Percentiles rank a stretch among this genome's conserved stretches.
Evolutionary conservation across 2,113 vertebrate genomes (phyloP).

Genomic region (Leptosomus discolor): DNA sequence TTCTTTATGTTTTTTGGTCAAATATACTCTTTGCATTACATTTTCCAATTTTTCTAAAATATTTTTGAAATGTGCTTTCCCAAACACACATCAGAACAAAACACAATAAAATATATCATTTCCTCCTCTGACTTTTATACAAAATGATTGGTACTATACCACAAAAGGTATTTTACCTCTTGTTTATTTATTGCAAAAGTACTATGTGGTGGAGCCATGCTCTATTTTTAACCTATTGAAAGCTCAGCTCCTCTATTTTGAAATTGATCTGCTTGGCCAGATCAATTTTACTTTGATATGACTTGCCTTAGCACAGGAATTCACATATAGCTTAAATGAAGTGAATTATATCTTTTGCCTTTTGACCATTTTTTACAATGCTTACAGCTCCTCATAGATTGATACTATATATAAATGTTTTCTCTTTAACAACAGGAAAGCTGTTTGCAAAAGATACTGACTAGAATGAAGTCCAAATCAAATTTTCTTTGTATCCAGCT

Average conservation of each 20-base stretch:
- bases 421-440: neutral
- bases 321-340: neutral
- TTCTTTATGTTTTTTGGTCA: neutral
- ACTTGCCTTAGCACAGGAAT: neutral
- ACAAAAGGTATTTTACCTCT: neutral
- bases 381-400: neutral
- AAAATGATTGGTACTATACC: fast-evolving
- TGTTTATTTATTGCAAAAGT: neutral
- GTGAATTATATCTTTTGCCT: neutral
- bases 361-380: neutral
- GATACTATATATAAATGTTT: neutral
- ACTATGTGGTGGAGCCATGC: neutral
- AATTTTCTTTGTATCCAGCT: neutral
- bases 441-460: neutral
- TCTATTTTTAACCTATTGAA: neutral
- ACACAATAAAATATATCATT: neutral
- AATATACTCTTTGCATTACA: neutral
- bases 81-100: neutral
- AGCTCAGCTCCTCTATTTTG: neutral
- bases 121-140: neutral
- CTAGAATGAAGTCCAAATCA: neutral
- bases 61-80: neutral
- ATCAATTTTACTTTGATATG: neutral
- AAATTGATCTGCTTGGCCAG: neutral
- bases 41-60: neutral